These are phyloP conservation scores for Melipona beecheii DNA, from an alignment of 2,888 invertebrate genomes.

Conservation along the genomic window DNA sequence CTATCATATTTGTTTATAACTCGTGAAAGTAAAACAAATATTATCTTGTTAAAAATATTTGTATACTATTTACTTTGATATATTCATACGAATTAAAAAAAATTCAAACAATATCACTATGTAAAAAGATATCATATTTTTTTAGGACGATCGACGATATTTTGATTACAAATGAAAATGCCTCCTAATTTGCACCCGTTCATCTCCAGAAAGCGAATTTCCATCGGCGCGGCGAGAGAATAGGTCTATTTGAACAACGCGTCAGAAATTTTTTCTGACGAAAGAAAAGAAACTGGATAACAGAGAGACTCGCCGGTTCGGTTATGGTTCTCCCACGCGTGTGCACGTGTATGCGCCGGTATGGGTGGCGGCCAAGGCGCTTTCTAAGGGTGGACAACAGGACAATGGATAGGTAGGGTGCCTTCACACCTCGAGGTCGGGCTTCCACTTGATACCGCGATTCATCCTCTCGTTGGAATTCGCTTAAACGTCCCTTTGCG, in stretches of 20 bases:
- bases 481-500: conserved; percentile 43
- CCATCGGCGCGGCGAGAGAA: not conserved
- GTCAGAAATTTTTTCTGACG: conserved; percentile 38
- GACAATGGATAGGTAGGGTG: conserved; percentile 71
- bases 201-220: conserved; percentile 10
- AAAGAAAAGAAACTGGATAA: not conserved
- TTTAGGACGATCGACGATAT: not conserved
- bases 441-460: conserved; percentile 56
- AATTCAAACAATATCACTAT: not conserved
- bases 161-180: not conserved
- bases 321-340: conserved; percentile 35
- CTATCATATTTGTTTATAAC: too few species aligned
- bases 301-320: not conserved
- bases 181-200: conserved; percentile 27
- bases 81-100: not conserved
- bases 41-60: too few species aligned
- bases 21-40: too few species aligned
- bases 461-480: conserved; percentile 51
- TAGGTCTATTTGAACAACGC: conserved; percentile 58
- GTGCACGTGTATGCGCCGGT: conserved; percentile 19
- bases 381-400: conserved; percentile 51
- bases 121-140: not conserved
- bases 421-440: conserved; percentile 73
- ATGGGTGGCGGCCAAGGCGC: conserved; percentile 38
- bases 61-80: too few species aligned